These are phyloP conservation scores for Chloroceryle amazona DNA, from an alignment of 2,797 vertebrate genomes.

Conservation along the genomic window DNA sequence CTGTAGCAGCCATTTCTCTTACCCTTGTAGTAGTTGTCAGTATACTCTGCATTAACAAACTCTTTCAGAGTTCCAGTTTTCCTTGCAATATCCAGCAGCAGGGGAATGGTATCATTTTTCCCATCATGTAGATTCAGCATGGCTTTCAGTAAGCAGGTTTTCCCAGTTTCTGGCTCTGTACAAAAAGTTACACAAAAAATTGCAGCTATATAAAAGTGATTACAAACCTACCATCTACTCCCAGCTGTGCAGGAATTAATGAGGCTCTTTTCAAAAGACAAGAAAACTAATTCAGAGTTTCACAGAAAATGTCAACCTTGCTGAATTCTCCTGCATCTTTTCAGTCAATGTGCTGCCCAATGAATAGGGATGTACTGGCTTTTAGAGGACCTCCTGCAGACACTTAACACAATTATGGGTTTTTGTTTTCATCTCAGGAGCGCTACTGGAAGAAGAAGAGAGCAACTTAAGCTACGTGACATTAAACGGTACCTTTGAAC, in stretches of 20 bases:
- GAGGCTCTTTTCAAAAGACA: neutral
- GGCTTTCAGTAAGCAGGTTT: slow-evolving; percentile 92
- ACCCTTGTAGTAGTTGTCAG: slow-evolving; percentile 91
- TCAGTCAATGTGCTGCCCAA: neutral
- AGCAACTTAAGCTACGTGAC: neutral
- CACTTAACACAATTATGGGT: neutral
- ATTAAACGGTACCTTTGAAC: slow-evolving; percentile 81
- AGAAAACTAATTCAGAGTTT: neutral
- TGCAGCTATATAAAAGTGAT: neutral
- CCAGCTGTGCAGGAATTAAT: neutral
- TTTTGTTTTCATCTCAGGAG: neutral
- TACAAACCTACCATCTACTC: neutral
- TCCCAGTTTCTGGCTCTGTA: slow-evolving; percentile 89
- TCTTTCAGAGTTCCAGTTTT: slow-evolving; percentile 85
- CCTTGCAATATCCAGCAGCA: slow-evolving; percentile 89
- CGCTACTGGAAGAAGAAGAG: neutral
- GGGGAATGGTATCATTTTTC: slow-evolving; percentile 88
- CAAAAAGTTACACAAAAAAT: neutral
- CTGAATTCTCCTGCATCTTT: neutral
- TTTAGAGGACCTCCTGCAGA: neutral
- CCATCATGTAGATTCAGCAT: slow-evolving; percentile 90
- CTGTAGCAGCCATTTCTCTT: neutral
- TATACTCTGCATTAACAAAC: slow-evolving; percentile 91
- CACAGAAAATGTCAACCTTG: neutral
- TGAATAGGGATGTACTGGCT: neutral